phyloP scores from a whole-genome alignment of 2,797 vertebrate genomes.

The Gymnoscopelus braueri region DNA sequence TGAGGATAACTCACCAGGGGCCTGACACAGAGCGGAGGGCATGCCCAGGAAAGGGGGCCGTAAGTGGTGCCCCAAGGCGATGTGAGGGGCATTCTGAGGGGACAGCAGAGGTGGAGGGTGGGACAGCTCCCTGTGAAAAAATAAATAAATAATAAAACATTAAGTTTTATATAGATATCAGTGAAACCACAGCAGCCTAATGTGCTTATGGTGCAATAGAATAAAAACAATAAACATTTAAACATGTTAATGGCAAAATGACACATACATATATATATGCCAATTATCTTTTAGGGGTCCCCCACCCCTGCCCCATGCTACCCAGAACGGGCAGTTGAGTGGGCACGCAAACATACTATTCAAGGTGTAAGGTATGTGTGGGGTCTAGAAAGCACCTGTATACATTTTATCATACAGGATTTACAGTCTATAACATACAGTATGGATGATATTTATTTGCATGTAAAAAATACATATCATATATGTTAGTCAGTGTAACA shows the following conservation, averaged over 20 bases:
- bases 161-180: constrained; percentile 5
- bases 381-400: no score
- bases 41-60: constrained; percentile 94
- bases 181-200: background rate
- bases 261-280: no score
- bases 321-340: no score
- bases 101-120: constrained; percentile 93
- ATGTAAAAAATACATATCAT: no score
- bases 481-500: no score
- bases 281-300: no score
- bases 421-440: no score
- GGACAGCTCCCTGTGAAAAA: constrained; percentile 82
- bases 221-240: constrained; percentile 1
- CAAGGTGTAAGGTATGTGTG: no score
- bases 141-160: constrained; percentile 23
- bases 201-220: background rate
- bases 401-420: no score
- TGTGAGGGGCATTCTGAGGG: constrained; percentile 92
- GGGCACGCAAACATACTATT: no score
- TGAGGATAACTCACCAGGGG: constrained; percentile 88
- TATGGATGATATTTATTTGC: no score
- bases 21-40: constrained; percentile 93
- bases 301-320: no score
- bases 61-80: constrained; percentile 92
- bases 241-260: background rate